A percentile compares a stretch with the other conserved stretches of the same genome.
These are phyloP conservation scores for Stenotaenia linearis DNA, from an alignment of 2,888 invertebrate species.

Conservation along the genomic window DNA sequence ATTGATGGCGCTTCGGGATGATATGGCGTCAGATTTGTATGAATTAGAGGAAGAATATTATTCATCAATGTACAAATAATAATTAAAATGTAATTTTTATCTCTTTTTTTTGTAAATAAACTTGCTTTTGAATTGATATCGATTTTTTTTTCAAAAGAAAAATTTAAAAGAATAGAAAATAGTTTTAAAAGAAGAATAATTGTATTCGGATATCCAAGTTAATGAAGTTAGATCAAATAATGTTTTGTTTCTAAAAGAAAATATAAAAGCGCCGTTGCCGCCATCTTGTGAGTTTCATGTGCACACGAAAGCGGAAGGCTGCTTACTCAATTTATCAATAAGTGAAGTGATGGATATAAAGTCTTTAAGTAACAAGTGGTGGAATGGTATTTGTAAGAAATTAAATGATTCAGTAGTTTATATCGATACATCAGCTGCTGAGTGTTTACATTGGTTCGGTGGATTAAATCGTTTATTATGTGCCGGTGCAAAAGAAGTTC, in stretches of 20 bases:
- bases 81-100: neutral
- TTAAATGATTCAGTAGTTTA: slow-evolving; percentile 61
- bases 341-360: neutral
- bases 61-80: slow-evolving; percentile 67
- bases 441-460: slow-evolving; percentile 65
- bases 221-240: too few relatives aligned
- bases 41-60: slow-evolving; percentile 92
- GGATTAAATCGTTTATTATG: slow-evolving; percentile 51
- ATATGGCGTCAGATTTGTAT: slow-evolving; percentile 88
- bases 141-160: too few relatives aligned
- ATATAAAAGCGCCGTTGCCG: too few relatives aligned
- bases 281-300: too few relatives aligned
- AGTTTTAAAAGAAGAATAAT: too few relatives aligned
- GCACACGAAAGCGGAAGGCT: too few relatives aligned
- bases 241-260: too few relatives aligned
- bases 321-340: too few relatives aligned
- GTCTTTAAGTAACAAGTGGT: slow-evolving; percentile 51
- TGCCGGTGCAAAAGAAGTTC: slow-evolving; percentile 59
- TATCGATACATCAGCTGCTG: slow-evolving; percentile 58
- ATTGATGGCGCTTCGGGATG: slow-evolving; percentile 82
- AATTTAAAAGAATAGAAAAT: too few relatives aligned
- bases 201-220: too few relatives aligned
- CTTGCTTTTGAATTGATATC: too few relatives aligned
- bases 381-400: slow-evolving; percentile 58
- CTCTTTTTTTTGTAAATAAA: neutral